A percentile compares a stretch with the other conserved stretches of the same genome.
Conservation (phyloP, 2,888 invertebrate genomes). For the Lithophane semibrunnea region DNA sequence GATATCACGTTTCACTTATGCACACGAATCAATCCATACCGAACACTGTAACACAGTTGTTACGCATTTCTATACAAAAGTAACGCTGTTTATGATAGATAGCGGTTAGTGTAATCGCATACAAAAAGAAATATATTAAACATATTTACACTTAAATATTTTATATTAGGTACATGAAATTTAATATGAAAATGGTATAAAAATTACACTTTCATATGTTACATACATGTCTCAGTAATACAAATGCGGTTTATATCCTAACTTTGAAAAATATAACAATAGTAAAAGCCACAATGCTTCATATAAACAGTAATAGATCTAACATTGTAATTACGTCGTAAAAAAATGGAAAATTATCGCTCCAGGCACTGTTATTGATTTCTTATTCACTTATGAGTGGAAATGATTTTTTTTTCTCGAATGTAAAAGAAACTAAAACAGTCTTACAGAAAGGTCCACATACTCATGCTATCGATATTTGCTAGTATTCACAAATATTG, state of each 20-base stretch:
- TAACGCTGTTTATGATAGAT: conserved; percentile 85
- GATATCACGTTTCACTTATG: conserved; percentile 90
- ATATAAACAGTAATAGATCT: conserved; percentile 83
- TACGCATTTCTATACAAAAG: conserved; percentile 88
- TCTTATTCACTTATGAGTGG: conserved; percentile 71
- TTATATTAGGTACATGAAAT: conserved; percentile 89
- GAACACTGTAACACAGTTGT: conserved; percentile 84
- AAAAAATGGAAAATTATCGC: conserved; percentile 82
- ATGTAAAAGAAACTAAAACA: conserved; percentile 71
- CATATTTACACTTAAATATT: conserved; percentile 88
- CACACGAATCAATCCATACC: conserved; percentile 89
- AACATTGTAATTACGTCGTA: conserved; percentile 79
- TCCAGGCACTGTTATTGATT: conserved; percentile 86
- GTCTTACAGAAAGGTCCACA: conserved; percentile 75
- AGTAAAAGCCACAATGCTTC: conserved; percentile 87
- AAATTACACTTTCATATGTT: conserved; percentile 89
- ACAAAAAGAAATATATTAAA: conserved; percentile 87
- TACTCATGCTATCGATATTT: conserved; percentile 87
- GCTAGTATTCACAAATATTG: conserved; percentile 83
- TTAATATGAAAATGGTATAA: conserved; percentile 90
- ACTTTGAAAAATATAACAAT: conserved; percentile 89
- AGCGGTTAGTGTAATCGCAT: conserved; percentile 88
- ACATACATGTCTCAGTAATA: conserved; percentile 87
- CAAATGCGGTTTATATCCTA: conserved; percentile 88
- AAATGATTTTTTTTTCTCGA: conserved; percentile 47